A percentile compares a stretch with the other conserved stretches of the same genome.
phyloP scores from a whole-genome alignment of 2,888 invertebrate genomes.

The Tipula confusa region DNA sequence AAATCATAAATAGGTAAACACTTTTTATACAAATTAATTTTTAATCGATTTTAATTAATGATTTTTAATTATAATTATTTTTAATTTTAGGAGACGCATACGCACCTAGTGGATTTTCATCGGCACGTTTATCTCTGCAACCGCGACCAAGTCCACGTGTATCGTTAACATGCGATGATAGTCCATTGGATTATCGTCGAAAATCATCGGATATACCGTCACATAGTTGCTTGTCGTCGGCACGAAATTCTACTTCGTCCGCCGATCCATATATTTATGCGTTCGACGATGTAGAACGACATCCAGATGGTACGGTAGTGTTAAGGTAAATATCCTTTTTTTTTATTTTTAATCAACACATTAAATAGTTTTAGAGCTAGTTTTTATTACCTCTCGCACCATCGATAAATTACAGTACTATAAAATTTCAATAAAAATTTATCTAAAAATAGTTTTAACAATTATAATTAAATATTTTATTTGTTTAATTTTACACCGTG shows the following conservation, averaged over 20 bases:
- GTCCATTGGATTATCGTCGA: conserved; percentile 44
- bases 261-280: conserved; percentile 42
- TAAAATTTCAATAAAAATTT: neutral
- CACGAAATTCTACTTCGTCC: conserved; percentile 35
- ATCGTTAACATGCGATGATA: conserved; percentile 51
- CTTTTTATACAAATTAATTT: neutral
- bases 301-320: conserved; percentile 57
- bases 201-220: conserved; percentile 48
- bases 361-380: no score
- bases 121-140: conserved; percentile 36
- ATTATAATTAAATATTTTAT: neutral
- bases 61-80: neutral
- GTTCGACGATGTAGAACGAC: conserved; percentile 52
- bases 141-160: conserved; percentile 48
- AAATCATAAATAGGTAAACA: neutral
- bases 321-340: conserved; percentile 53
- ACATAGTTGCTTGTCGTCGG: neutral
- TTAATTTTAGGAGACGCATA: conserved; percentile 34
- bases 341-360: no score
- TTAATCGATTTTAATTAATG: neutral
- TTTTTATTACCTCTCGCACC: neutral
- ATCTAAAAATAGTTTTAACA: neutral
- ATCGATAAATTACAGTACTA: no score
- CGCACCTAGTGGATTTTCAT: conserved; percentile 32
- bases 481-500: neutral